Evolutionary conservation across 2,797 vertebrate genomes (phyloP).

Genomic region (Chromis chromis): DNA sequence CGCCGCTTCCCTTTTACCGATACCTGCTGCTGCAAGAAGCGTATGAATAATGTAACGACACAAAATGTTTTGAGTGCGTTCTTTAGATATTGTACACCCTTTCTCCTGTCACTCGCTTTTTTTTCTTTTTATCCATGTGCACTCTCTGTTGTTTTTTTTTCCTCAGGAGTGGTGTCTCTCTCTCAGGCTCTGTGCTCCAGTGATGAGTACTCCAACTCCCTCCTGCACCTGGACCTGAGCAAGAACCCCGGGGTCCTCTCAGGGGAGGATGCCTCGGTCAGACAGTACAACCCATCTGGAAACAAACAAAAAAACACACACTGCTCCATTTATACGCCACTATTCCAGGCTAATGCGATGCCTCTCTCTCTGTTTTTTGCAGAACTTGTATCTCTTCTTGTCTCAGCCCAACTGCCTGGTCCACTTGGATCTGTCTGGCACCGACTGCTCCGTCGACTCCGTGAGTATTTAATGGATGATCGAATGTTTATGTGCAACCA

Average conservation of each 20-base stretch:
- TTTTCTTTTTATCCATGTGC: slow-evolving; percentile 6
- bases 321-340: slow-evolving; percentile 22
- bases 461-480: slow-evolving; percentile 74
- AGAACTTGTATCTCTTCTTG: slow-evolving; percentile 93
- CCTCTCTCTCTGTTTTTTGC: slow-evolving; percentile 41
- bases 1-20: slow-evolving; percentile 44
- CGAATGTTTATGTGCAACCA: slow-evolving; percentile 19
- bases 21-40: slow-evolving; percentile 59
- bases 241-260: slow-evolving; percentile 92
- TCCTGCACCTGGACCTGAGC: slow-evolving; percentile 93
- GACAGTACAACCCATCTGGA: slow-evolving; percentile 62
- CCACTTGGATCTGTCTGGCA: slow-evolving; percentile 91
- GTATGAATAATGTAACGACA: slow-evolving; percentile 71
- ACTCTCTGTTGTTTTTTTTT: slow-evolving; percentile 29
- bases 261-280: slow-evolving; percentile 91
- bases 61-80: slow-evolving; percentile 70
- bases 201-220: slow-evolving; percentile 91
- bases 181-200: slow-evolving; percentile 92
- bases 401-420: slow-evolving; percentile 93
- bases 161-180: slow-evolving; percentile 85
- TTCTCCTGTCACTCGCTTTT: not conserved
- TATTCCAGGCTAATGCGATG: slow-evolving; percentile 2
- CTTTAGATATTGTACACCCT: slow-evolving; percentile 53
- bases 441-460: slow-evolving; percentile 91
- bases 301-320: slow-evolving; percentile 31